phyloP scores from a whole-genome alignment of 2,113 vertebrate genomes.

The Prionailurus viverrinus region DNA sequence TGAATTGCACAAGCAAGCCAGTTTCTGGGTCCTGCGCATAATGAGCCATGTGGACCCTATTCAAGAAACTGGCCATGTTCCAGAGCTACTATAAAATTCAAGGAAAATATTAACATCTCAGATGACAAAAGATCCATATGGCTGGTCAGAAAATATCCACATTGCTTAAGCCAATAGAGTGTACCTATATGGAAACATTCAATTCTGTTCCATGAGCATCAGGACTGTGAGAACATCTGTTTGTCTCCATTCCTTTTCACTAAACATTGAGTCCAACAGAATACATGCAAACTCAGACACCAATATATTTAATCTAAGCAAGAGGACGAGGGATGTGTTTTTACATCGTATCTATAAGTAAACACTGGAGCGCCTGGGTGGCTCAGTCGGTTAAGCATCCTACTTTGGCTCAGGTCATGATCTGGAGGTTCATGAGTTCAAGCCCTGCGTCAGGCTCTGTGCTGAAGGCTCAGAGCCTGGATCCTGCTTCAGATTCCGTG shows the following conservation, averaged over 20 bases:
- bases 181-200: neutral
- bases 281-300: neutral
- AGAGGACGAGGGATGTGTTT: neutral
- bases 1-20: constrained; percentile 57
- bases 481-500: too few species aligned
- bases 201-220: neutral
- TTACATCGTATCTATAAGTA: neutral
- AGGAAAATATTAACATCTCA: constrained; percentile 57
- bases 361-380: neutral
- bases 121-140: constrained; percentile 30
- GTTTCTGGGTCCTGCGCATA: neutral
- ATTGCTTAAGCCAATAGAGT: neutral
- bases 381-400: too few species aligned
- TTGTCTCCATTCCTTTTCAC: neutral
- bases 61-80: constrained; percentile 30
- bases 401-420: too few species aligned
- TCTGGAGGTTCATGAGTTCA: too few species aligned
- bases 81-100: constrained; percentile 46
- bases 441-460: too few species aligned
- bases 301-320: neutral
- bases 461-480: too few species aligned
- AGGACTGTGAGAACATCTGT: neutral
- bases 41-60: constrained; percentile 32
- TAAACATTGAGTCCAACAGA: neutral
- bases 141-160: constrained; percentile 20